A percentile compares a stretch with the other conserved stretches of the same genome.
Conservation (phyloP, 2,113 vertebrate species). For the Pollimyrus isidori region DNA sequence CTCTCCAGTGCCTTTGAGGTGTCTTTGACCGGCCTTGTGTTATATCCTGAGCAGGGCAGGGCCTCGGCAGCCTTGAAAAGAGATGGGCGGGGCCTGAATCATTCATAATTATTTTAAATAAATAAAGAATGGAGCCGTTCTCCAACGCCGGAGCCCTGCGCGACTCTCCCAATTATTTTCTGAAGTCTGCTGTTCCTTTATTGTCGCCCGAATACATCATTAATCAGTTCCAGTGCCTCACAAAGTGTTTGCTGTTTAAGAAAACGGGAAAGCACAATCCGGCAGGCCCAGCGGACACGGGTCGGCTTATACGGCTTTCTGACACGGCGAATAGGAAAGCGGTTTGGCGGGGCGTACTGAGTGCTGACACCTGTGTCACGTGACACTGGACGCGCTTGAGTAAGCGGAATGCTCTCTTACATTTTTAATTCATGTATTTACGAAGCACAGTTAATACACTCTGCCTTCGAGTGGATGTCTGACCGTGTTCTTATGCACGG, state of each 20-base stretch:
- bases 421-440: slow-evolving; percentile 7
- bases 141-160: not conserved
- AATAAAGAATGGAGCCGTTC: slow-evolving; percentile 21
- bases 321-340: not conserved
- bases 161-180: not conserved
- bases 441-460: slow-evolving; percentile 39
- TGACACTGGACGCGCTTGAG: slow-evolving; percentile 46
- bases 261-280: slow-evolving; percentile 26
- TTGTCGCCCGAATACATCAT: slow-evolving; percentile 7
- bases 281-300: slow-evolving; percentile 20
- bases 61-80: slow-evolving; percentile 48
- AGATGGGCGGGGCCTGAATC: slow-evolving; percentile 52
- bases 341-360: not conserved
- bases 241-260: slow-evolving; percentile 30
- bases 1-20: slow-evolving; percentile 49
- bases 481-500: slow-evolving; percentile 42
- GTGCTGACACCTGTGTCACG: slow-evolving; percentile 31
- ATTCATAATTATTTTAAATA: slow-evolving; percentile 56
- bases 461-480: slow-evolving; percentile 44
- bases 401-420: slow-evolving; percentile 26
- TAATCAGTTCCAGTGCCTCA: slow-evolving; percentile 23
- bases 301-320: not conserved
- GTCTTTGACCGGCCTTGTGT: slow-evolving; percentile 49
- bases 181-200: not conserved
- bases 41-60: slow-evolving; percentile 65